Conservation (phyloP, 2,888 invertebrate species). For the Lomographa bimaculata region DNA sequence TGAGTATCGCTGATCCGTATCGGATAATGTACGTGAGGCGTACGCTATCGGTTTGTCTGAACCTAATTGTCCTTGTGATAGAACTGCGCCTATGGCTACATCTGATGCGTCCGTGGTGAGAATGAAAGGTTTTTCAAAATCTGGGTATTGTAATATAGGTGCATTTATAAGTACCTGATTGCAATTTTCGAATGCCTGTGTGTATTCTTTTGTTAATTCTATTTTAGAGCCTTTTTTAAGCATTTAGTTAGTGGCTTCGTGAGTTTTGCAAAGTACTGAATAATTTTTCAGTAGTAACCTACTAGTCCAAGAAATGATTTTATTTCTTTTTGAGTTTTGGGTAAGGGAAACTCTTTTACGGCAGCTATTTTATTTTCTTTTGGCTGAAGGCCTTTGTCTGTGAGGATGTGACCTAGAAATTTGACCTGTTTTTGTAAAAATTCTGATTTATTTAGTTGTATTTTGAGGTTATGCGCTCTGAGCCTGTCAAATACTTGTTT, state of each 20-base stretch:
- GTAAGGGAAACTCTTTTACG: constrained; percentile 33
- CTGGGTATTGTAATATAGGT: no score
- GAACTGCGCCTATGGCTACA: constrained; percentile 1
- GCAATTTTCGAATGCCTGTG: no score
- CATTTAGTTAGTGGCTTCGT: no score
- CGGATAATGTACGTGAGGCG: constrained; percentile 2
- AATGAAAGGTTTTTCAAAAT: no score
- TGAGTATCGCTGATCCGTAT: neutral
- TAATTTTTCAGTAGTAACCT: no score
- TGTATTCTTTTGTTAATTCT: no score
- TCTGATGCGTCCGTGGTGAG: neutral
- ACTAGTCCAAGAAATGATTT: no score
- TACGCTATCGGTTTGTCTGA: constrained; percentile 4
- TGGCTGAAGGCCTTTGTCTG: constrained; percentile 34
- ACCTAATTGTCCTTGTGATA: constrained; percentile 3
- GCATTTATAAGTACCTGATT: no score
- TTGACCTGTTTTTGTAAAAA: neutral
- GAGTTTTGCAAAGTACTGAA: no score
- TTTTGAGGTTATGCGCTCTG: constrained; percentile 2
- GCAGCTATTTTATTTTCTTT: constrained; percentile 39
- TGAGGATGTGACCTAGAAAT: constrained; percentile 31
- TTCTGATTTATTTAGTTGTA: constrained; percentile 2
- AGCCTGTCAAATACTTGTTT: constrained; percentile 3
- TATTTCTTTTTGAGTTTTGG: constrained; percentile 22
- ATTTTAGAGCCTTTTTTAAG: no score